Conservation (phyloP, 2,888 invertebrate species). For the Phyto melanocephala region DNA sequence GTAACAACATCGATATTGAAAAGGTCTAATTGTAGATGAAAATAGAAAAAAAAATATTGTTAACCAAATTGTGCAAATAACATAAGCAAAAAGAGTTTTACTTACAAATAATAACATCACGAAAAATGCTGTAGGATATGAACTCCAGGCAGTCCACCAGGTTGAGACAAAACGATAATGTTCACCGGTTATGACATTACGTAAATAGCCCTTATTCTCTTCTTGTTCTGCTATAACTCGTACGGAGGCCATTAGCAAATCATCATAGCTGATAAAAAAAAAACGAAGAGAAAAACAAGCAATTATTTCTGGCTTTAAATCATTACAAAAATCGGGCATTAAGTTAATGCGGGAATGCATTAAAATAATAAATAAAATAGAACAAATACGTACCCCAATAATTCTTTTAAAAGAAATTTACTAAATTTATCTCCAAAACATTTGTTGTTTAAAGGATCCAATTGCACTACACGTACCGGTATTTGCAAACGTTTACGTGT, state of each 20-base stretch:
- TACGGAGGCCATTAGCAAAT: slow-evolving; percentile 96
- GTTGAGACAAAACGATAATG: slow-evolving; percentile 98
- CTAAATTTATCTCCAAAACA: slow-evolving; percentile 97
- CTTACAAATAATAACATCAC: slow-evolving; percentile 99
- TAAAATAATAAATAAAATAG: background rate
- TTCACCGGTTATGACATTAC: slow-evolving; percentile 98
- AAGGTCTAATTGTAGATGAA: slow-evolving; percentile 87
- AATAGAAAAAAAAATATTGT: background rate
- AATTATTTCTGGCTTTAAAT: background rate
- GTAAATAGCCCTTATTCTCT: slow-evolving; percentile 96
- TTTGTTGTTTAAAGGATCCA: slow-evolving; percentile 91
- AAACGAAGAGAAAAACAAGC: background rate
- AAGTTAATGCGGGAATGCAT: too few species aligned
- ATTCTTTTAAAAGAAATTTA: slow-evolving; percentile 92
- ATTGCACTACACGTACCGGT: slow-evolving; percentile 90
- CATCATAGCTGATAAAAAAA: slow-evolving; percentile 85
- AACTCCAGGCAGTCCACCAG: slow-evolving; percentile 97
- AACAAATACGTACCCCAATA: slow-evolving; percentile 84
- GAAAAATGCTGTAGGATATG: slow-evolving; percentile 96
- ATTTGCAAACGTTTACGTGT: slow-evolving; percentile 93
- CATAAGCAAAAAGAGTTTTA: slow-evolving; percentile 72
- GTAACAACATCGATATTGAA: slow-evolving; percentile 97
- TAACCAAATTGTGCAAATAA: slow-evolving; percentile 86
- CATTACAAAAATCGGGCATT: too few species aligned
- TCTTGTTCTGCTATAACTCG: slow-evolving; percentile 97